Evolutionary conservation across 2,797 vertebrate species (phyloP), one percentile per base, ranked within the genome.

Genomic region (Pseudochromis fuscus): DNA sequence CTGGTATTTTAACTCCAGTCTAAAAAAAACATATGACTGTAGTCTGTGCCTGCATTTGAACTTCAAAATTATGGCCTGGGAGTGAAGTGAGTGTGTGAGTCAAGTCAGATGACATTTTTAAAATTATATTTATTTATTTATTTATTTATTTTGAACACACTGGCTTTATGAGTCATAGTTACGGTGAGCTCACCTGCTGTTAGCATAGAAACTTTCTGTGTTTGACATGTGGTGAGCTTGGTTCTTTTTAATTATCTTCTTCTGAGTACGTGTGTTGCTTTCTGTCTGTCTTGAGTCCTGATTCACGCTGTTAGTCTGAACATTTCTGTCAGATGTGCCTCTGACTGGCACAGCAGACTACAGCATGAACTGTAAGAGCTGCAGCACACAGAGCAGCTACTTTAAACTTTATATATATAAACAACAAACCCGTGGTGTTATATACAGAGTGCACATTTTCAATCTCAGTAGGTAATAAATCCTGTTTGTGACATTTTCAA

Each of bases 401-500:
- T 6, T 19, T 55, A 31, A 67, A 28, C 46, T 58, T 49, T 55
- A 79, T 27, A 27, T 58, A 48, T 53, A 31, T 30, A 50, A 65
- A 59, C 11, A 60, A 62, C 46, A 8, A 37, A 27, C 38, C 27
- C 15, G 42, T 24, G 18, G 31, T 12, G 18, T 49, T n/a, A 50
- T 49, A 55, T 61, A 42, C 25, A 37, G 1, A 57, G 37, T 37
- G 46, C 67, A 64, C 37, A 66, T 81, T 84, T 79, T 75, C 70
- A 69, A 53, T 68, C 62, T 75, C 63, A 42, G 60, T 37, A 50
- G 45, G 59, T 62, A 62, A 80, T 72, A 61, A 73, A 86, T 19
- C 53, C 19, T 31, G 28, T 85, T 83, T 88, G 82, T 86, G 85
- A 85, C 84, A 85, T 88, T 88, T 86, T 72, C 70, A 74, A 73